phyloP scores from a whole-genome alignment of 2,797 vertebrate species.

The Pantherophis alleghaniensis region DNA sequence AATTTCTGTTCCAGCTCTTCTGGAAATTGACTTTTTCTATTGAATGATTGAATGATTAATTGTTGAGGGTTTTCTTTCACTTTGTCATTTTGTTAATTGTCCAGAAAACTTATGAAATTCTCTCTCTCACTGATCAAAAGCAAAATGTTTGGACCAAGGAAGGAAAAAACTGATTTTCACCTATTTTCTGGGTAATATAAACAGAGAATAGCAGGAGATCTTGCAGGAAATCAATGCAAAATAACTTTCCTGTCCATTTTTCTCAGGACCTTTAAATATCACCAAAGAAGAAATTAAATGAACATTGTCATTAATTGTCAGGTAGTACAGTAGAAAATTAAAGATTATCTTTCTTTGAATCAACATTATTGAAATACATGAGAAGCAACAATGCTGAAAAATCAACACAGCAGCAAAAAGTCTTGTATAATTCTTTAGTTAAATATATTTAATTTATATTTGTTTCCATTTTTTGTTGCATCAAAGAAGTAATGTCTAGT shows the following conservation, averaged over 20 bases:
- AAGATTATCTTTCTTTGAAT: background rate
- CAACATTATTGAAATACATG: background rate
- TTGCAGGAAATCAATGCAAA: background rate
- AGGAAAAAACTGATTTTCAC: background rate
- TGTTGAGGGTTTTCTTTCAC: background rate
- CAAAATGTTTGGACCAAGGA: background rate
- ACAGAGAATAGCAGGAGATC: slow-evolving; percentile 1
- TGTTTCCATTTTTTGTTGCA: background rate
- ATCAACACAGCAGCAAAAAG: background rate
- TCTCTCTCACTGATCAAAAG: background rate
- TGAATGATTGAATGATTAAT: background rate
- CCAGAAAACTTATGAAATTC: slow-evolving; percentile 23
- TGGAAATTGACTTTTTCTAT: slow-evolving; percentile 33
- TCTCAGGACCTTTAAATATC: background rate
- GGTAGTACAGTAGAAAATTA: background rate
- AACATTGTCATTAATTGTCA: background rate
- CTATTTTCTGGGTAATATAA: slow-evolving; percentile 18
- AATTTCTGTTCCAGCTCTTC: slow-evolving; percentile 10
- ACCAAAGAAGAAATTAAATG: background rate
- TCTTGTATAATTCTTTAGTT: background rate
- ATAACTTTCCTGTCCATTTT: background rate
- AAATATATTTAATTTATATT: background rate
- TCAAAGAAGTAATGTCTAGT: background rate
- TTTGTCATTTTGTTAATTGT: slow-evolving; percentile 45
- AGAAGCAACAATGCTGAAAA: background rate